These are phyloP conservation scores for Drosophila sturtevanti DNA, from an alignment of 1,140 invertebrate genomes.

Conservation along the genomic window DNA sequence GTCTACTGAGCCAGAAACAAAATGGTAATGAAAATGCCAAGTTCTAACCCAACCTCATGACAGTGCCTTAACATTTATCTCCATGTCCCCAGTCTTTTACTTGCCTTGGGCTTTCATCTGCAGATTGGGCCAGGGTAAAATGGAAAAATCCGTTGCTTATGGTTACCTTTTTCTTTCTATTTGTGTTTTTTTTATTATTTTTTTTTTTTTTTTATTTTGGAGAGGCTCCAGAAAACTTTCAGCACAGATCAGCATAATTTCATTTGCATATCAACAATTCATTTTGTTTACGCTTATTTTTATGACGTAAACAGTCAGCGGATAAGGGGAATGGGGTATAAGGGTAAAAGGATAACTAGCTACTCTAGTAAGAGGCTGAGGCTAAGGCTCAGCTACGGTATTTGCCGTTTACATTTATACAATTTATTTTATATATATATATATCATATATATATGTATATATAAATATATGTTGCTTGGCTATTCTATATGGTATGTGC, in stretches of 20 bases:
- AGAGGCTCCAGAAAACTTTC: constrained; percentile 22
- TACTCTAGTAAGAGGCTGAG: background rate
- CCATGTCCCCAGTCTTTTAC: background rate
- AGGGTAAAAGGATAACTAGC: too few relatives aligned
- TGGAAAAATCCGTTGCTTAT: background rate
- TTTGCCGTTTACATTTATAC: constrained; percentile 40
- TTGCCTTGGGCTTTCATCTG: constrained; percentile 10
- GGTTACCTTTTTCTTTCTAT: constrained; percentile 10
- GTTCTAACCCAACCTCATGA: background rate
- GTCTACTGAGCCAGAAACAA: constrained; percentile 4
- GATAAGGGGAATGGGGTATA: background rate
- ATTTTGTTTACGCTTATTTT: constrained; percentile 65
- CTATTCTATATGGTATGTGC: background rate
- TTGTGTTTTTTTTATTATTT: background rate
- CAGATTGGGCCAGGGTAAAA: background rate
- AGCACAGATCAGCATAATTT: constrained; percentile 62
- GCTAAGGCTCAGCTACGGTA: constrained; percentile 18
- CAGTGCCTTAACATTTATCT: background rate
- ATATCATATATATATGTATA: too few relatives aligned
- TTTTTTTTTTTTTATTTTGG: background rate
- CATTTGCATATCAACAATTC: constrained; percentile 67
- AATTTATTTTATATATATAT: constrained; percentile 18
- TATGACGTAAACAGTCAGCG: constrained; percentile 50
- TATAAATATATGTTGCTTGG: background rate
- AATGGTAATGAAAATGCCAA: constrained; percentile 12